Base-by-base conservation (phyloP, 2,888 invertebrate species). In the Tenthredo scrophulariae region DNA sequence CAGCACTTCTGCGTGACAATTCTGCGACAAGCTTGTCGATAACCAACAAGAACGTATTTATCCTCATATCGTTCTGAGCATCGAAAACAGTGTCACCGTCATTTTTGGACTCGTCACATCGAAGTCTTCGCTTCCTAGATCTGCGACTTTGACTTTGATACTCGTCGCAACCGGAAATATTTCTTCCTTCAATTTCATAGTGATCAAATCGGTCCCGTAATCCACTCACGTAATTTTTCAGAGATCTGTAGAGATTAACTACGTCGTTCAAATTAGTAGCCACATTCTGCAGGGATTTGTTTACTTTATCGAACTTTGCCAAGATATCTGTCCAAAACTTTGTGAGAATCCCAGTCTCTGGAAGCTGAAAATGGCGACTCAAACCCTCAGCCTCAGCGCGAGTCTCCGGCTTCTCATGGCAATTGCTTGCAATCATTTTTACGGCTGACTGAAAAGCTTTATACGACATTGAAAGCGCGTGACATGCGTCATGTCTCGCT, bases 381-480 rank as follows among this genome's bases (percentile, higher is more conserved):
- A 50, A 75, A 46, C 75, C 75, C 50, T 75, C 75, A 75, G 75
- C 75, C 46, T 75, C 75, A 26, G 46, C 75, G 43, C 75, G 75
- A 46, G 46, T 75, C 75, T 75, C 75, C 46, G 75, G 46, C n/a
- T 75, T 75, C 75, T 75, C 46, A 75, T 75, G 43, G 75, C 40
- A 75, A 75, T 75, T 75, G 26, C 46, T 46, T 74, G 74, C 75
- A n/a, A 75, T 75, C 29, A 22, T 46, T 43, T 75, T 75, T 1
- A 75, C n/a, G 46, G 75, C 75, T 75, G 75, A 75, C 9, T 75
- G 46, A 75, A 75, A 75, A 13, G 75, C 75, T 46, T 75, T 46
- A n/a, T 46, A 75, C 22, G 75, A 75, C 43, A 46, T 75, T n/a
- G 22, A 9, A 3, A 75, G 75, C 46, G 75, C 75, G 26, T 46